Percentiles rank a stretch among this genome's conserved stretches.
phyloP scores from a whole-genome alignment of 2,113 vertebrate species.

The Piprites chloris region DNA sequence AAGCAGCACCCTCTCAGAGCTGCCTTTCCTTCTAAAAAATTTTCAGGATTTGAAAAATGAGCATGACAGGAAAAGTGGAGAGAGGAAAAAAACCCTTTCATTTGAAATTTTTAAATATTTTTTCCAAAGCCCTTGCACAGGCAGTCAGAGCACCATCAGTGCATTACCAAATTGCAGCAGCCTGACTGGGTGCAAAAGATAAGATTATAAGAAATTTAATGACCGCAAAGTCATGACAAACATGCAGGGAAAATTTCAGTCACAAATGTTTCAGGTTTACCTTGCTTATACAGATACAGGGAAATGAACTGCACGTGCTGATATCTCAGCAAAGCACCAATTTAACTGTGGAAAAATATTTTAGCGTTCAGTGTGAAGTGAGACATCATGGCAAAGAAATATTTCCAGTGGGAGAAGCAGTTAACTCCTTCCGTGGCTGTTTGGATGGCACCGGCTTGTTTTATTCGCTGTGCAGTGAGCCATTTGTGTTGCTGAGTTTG shows the following conservation, averaged over 20 bases:
- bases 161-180: not conserved
- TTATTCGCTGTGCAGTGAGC: not conserved
- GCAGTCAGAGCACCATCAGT: not conserved
- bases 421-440: not conserved
- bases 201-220: not conserved
- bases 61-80: not conserved
- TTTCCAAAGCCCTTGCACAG: not conserved
- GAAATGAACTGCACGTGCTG: not conserved
- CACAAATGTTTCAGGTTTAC: not conserved
- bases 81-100: not conserved
- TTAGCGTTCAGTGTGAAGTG: not conserved
- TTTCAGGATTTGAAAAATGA: slow-evolving; percentile 1
- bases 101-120: not conserved
- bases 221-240: not conserved
- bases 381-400: not conserved
- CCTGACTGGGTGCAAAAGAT: not conserved
- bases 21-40: slow-evolving; percentile 17
- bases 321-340: not conserved
- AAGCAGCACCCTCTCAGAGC: not conserved
- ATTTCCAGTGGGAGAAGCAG: not conserved
- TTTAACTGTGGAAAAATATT: slow-evolving; percentile 25
- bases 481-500: not conserved
- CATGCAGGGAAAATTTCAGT: not conserved
- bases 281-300: not conserved
- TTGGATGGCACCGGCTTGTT: not conserved